A percentile compares a stretch with the other conserved stretches of the same genome.
Conservation (phyloP, 2,797 vertebrate species). For the Halcyon smyrnensis region DNA sequence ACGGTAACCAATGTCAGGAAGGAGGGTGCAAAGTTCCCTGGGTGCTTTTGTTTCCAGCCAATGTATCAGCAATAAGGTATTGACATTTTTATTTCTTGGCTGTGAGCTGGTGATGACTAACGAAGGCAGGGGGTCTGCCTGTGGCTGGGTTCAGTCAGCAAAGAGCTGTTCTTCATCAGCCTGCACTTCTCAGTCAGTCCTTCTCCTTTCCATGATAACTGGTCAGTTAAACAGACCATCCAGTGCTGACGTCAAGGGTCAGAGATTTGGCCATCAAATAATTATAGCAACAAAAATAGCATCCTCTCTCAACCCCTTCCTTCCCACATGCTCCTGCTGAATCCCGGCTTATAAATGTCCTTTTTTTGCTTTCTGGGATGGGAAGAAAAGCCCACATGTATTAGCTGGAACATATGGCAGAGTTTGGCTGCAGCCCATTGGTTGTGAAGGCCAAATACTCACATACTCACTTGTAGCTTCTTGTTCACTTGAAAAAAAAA, state of each 20-base stretch:
- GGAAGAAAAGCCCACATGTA: constrained; percentile 44
- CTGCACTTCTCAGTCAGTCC: not conserved
- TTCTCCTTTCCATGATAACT: constrained; percentile 23
- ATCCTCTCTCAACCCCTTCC: constrained; percentile 29
- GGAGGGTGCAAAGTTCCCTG: not conserved
- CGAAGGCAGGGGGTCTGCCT: constrained; percentile 36
- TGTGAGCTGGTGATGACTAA: not conserved
- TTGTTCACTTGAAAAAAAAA: not conserved
- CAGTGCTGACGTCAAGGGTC: constrained; percentile 45
- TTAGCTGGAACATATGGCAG: constrained; percentile 52
- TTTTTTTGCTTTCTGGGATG: constrained; percentile 34
- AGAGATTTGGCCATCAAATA: constrained; percentile 50
- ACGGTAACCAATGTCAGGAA: not conserved
- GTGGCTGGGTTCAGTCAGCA: constrained; percentile 46
- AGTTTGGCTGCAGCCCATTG: constrained; percentile 21
- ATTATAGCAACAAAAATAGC: constrained; percentile 53
- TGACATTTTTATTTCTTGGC: constrained; percentile 55
- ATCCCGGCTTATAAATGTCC: constrained; percentile 25
- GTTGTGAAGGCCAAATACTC: constrained; percentile 31
- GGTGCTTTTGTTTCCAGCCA: constrained; percentile 10
- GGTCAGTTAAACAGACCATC: constrained; percentile 42
- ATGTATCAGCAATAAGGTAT: constrained; percentile 8
- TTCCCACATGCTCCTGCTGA: constrained; percentile 44
- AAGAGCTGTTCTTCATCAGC: not conserved
- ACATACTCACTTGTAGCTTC: constrained; percentile 13